Conservation (phyloP, 2,113 vertebrate species). For the Zosterops pallidus region DNA sequence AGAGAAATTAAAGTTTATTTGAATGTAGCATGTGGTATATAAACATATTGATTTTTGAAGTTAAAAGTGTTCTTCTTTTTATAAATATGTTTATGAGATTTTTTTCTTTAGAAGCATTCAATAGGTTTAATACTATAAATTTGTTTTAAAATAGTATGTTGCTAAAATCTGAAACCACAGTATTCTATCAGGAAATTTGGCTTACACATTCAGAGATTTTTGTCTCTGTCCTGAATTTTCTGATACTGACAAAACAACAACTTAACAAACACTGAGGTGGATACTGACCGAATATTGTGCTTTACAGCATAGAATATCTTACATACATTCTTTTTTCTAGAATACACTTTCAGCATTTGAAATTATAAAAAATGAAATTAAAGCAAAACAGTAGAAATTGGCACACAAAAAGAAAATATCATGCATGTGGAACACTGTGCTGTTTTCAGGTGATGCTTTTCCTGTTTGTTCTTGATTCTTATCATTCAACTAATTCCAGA, state of each 20-base stretch:
- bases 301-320: slow-evolving; percentile 26
- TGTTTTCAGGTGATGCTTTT: not conserved
- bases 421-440: not conserved
- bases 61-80: slow-evolving; percentile 16
- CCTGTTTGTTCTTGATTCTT: not conserved
- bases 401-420: slow-evolving; percentile 4
- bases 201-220: not conserved
- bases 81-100: slow-evolving; percentile 22
- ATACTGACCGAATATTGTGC: slow-evolving; percentile 14
- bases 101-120: slow-evolving; percentile 5
- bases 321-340: slow-evolving; percentile 11
- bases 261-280: slow-evolving; percentile 1
- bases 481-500: not conserved
- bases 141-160: slow-evolving; percentile 27
- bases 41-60: slow-evolving; percentile 42
- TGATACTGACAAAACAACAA: not conserved
- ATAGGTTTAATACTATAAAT: not conserved
- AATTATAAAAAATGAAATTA: not conserved
- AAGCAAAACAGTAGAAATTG: slow-evolving; percentile 3
- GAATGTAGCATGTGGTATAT: slow-evolving; percentile 48
- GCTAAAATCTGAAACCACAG: slow-evolving; percentile 33
- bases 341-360: not conserved
- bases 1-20: slow-evolving; percentile 70
- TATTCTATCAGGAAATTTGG: not conserved
- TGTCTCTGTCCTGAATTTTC: not conserved